Conservation (phyloP, 1,140 invertebrate species). For the Ceratitis capitata region DNA sequence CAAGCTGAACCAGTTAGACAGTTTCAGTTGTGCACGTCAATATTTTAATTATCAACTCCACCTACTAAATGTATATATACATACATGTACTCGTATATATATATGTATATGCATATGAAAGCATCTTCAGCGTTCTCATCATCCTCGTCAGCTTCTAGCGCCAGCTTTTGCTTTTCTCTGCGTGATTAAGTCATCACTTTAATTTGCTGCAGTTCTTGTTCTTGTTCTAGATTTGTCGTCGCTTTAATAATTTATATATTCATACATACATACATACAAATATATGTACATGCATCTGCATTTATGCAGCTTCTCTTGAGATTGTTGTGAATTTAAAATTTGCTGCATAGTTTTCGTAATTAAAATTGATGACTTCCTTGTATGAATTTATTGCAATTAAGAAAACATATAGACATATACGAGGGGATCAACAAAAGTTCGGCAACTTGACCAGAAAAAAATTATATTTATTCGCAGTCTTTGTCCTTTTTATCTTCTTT, state of each 20-base stretch:
- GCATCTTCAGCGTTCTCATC: not conserved
- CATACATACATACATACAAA: too few relatives aligned
- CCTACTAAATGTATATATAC: too few relatives aligned
- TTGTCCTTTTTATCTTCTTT: too few relatives aligned
- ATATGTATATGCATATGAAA: too few relatives aligned
- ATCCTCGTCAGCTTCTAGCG: not conserved
- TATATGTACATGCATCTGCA: too few relatives aligned
- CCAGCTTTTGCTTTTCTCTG: not conserved
- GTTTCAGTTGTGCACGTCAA: not conserved
- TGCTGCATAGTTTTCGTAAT: constrained; percentile 11
- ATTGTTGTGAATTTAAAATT: not conserved
- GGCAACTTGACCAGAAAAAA: too few relatives aligned
- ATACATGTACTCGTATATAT: too few relatives aligned
- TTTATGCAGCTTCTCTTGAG: not conserved
- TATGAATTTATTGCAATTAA: constrained; percentile 14
- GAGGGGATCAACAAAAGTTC: too few relatives aligned
- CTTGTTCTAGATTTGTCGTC: not conserved
- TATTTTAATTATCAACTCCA: constrained; percentile 26
- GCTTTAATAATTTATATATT: not conserved
- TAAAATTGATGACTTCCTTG: constrained; percentile 33
- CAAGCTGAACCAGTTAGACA: too few relatives aligned
- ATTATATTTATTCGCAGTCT: too few relatives aligned
- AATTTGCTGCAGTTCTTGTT: constrained; percentile 12
- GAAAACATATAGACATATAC: too few relatives aligned
- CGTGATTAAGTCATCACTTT: constrained; percentile 29